Conservation (phyloP, 2,888 invertebrate genomes). For the Drosophila histrio region DNA sequence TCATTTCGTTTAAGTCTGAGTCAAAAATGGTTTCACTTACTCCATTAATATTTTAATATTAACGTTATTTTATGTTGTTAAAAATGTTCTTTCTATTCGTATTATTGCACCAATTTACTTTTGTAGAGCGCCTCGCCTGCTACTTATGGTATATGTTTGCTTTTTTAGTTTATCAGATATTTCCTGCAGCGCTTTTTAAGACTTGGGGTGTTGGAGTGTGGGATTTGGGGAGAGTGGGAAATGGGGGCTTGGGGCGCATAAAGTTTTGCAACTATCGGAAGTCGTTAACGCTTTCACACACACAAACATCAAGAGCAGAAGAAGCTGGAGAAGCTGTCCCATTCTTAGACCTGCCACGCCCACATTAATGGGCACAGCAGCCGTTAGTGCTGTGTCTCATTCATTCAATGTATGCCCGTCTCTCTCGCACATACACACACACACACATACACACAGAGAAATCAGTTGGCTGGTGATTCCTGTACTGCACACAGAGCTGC, state of each 20-base stretch:
- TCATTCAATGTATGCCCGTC: not conserved
- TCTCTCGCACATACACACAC: slow-evolving; percentile 5
- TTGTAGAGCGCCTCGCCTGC: slow-evolving; percentile 31
- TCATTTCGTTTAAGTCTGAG: no score
- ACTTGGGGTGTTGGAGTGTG: slow-evolving; percentile 33
- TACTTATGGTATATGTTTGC: slow-evolving; percentile 23
- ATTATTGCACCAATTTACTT: not conserved
- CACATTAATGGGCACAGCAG: slow-evolving; percentile 39
- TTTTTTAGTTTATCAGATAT: slow-evolving; percentile 69
- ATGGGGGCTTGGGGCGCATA: slow-evolving; percentile 10
- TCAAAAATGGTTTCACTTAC: no score
- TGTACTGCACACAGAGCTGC: slow-evolving; percentile 46
- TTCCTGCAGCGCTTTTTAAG: slow-evolving; percentile 68
- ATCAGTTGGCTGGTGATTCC: slow-evolving; percentile 4
- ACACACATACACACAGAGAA: not conserved
- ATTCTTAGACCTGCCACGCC: slow-evolving; percentile 29
- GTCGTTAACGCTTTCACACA: slow-evolving; percentile 75
- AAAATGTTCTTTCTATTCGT: no score
- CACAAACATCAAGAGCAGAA: slow-evolving; percentile 35
- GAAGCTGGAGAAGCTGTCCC: not conserved
- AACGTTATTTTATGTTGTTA: no score
- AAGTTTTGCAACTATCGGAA: slow-evolving; percentile 76
- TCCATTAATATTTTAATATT: no score
- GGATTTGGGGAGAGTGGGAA: not conserved
- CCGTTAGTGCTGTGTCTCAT: slow-evolving; percentile 15